A percentile compares a stretch with the other conserved stretches of the same genome.
These are phyloP conservation scores for Protobothrops mucrosquamatus DNA, from an alignment of 2,113 vertebrate genomes.

Conservation along the genomic window DNA sequence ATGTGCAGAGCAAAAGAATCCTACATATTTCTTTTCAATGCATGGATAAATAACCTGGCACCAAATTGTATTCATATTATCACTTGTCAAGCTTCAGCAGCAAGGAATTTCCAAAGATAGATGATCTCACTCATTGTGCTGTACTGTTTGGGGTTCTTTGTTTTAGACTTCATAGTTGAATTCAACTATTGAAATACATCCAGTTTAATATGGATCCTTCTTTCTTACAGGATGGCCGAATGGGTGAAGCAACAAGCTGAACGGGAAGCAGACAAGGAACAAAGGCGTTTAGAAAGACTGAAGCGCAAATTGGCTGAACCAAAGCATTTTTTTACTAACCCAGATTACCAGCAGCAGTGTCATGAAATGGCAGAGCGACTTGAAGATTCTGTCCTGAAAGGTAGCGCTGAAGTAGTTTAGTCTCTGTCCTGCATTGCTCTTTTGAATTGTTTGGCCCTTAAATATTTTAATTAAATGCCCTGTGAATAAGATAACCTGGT, in stretches of 20 bases:
- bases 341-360: constrained; percentile 85
- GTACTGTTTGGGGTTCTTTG: neutral
- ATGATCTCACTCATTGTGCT: neutral
- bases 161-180: neutral
- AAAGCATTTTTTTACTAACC: constrained; percentile 79
- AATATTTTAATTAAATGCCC: neutral
- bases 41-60: neutral
- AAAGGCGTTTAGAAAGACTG: constrained; percentile 84
- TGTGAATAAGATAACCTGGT: neutral
- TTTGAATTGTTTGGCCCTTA: neutral
- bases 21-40: neutral
- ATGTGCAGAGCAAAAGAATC: neutral
- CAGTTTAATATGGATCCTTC: neutral
- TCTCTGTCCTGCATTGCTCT: neutral
- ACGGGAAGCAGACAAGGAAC: constrained; percentile 90
- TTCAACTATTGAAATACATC: neutral
- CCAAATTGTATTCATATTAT: neutral
- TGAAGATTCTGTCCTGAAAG: constrained; percentile 92
- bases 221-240: constrained; percentile 86
- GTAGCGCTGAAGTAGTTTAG: constrained; percentile 45
- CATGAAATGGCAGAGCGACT: constrained; percentile 88
- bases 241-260: constrained; percentile 95
- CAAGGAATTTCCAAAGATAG: neutral
- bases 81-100: neutral
- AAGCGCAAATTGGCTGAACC: constrained; percentile 87